Conservation (phyloP, 2,113 vertebrate species). For the Zapornia atra region DNA sequence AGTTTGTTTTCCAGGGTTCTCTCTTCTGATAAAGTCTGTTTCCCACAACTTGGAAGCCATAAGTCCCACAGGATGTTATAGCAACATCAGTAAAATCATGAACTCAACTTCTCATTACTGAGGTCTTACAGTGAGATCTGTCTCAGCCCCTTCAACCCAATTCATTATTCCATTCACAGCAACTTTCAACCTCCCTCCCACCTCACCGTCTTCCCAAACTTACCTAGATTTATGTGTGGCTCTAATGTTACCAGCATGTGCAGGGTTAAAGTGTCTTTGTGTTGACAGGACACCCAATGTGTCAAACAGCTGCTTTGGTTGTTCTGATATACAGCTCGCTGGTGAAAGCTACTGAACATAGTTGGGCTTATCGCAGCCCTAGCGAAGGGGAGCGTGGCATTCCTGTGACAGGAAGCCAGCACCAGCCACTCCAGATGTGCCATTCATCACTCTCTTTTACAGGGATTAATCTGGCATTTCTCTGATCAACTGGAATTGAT, state of each 20-base stretch:
- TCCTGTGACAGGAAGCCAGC: conserved; percentile 61
- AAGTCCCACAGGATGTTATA: conserved; percentile 3
- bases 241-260: background rate
- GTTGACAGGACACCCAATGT: conserved; percentile 68
- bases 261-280: background rate
- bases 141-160: background rate
- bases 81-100: conserved; percentile 15
- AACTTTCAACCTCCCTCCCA: background rate
- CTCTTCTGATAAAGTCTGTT: background rate
- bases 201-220: background rate
- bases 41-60: conserved; percentile 7
- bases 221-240: background rate
- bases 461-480: background rate
- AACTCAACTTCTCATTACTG: background rate
- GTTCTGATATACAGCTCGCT: conserved; percentile 20
- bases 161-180: background rate
- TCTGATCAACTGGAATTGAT: background rate
- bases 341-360: conserved; percentile 44
- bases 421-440: conserved; percentile 27
- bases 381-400: conserved; percentile 64
- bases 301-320: conserved; percentile 49
- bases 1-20: conserved; percentile 9
- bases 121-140: background rate
- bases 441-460: conserved; percentile 40
- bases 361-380: conserved; percentile 56